These are phyloP conservation scores for Timandra comae DNA, from an alignment of 2,888 invertebrate species.

Conservation along the genomic window DNA sequence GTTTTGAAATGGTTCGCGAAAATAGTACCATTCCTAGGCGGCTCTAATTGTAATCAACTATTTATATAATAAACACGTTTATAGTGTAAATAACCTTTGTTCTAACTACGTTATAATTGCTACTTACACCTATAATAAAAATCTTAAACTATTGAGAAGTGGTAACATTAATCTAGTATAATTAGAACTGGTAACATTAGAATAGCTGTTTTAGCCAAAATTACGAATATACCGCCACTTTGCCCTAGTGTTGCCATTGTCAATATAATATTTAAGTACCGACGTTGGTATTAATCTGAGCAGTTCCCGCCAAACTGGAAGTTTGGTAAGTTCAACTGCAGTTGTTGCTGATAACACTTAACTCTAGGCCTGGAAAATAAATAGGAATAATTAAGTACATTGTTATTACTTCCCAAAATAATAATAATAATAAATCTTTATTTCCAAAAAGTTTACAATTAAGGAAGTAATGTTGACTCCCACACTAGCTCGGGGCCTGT, in stretches of 20 bases:
- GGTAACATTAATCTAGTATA: constrained; percentile 16
- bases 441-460: no score
- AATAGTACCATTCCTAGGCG: constrained; percentile 13
- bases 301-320: no score
- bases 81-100: constrained; percentile 1
- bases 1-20: constrained; percentile 12
- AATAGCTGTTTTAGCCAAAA: constrained; percentile 4
- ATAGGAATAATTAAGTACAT: no score
- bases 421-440: no score
- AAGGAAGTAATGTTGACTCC: no score
- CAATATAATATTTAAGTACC: no score
- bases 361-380: no score
- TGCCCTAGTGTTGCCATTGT: no score
- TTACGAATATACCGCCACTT: no score
- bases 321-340: not conserved
- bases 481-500: no score
- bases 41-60: constrained; percentile 7
- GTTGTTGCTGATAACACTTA: not conserved
- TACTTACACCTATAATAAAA: constrained; percentile 11
- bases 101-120: not conserved
- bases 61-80: not conserved
- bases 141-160: constrained; percentile 13
- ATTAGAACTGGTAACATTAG: constrained; percentile 1
- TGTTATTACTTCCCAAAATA: no score
- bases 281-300: no score